Conservation (phyloP, 2,797 vertebrate species). For the Pitangus sulphuratus region DNA sequence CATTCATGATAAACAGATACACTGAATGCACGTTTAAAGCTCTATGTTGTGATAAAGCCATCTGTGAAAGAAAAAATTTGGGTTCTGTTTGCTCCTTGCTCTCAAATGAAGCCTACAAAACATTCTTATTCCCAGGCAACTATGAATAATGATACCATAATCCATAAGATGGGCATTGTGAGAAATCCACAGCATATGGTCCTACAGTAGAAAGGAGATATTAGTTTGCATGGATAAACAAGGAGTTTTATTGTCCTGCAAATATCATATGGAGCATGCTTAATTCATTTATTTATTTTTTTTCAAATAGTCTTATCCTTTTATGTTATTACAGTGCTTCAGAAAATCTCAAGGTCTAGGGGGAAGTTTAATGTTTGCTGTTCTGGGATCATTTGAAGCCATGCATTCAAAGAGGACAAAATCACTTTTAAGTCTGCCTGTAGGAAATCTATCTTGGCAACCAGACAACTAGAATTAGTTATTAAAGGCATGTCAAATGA, state of each 20-base stretch:
- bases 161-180: not conserved
- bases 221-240: not conserved
- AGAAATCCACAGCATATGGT: not conserved
- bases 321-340: constrained; percentile 76
- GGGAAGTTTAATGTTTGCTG: constrained; percentile 84
- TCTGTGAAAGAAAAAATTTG: not conserved
- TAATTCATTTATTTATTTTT: constrained; percentile 57
- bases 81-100: not conserved
- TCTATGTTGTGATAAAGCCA: not conserved
- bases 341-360: constrained; percentile 75
- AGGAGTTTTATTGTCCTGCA: constrained; percentile 48
- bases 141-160: not conserved
- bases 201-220: not conserved
- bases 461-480: constrained; percentile 86
- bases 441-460: constrained; percentile 87
- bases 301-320: constrained; percentile 70
- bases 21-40: not conserved
- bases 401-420: constrained; percentile 88
- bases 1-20: not conserved
- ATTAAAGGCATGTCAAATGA: constrained; percentile 87
- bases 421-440: constrained; percentile 88
- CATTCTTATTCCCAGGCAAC: not conserved
- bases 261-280: not conserved
- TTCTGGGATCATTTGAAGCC: constrained; percentile 89
- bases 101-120: not conserved